phyloP scores from a whole-genome alignment of 1,140 invertebrate genomes.

The Coelopa frigida region DNA sequence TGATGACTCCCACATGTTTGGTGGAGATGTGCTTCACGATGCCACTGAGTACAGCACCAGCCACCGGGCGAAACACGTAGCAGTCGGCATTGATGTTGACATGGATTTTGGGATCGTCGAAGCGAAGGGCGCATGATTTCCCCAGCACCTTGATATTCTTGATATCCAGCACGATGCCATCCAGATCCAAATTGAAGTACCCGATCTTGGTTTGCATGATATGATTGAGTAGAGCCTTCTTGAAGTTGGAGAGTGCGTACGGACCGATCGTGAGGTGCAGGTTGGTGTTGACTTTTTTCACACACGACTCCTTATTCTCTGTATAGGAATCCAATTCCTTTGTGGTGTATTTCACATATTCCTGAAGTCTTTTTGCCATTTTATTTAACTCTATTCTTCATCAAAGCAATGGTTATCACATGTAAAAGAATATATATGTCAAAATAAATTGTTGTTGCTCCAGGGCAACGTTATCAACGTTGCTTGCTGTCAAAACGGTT shows the following conservation, averaged over 20 bases:
- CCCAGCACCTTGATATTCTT: conserved; percentile 51
- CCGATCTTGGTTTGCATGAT: conserved; percentile 43
- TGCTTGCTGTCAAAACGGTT: too few species aligned
- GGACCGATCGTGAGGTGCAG: conserved; percentile 51
- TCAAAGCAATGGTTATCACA: too few species aligned
- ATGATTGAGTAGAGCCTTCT: conserved; percentile 42
- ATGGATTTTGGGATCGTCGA: conserved; percentile 50
- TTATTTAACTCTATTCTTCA: conserved; percentile 3
- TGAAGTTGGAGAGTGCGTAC: conserved; percentile 48
- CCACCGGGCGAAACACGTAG: conserved; percentile 52
- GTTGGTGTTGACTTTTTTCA: conserved; percentile 43
- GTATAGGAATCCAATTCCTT: conserved; percentile 34
- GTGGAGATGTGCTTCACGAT: conserved; percentile 31
- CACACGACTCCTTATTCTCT: conserved; percentile 47
- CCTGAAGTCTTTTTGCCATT: conserved; percentile 37
- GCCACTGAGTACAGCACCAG: conserved; percentile 46
- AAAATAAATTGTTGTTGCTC: too few species aligned
- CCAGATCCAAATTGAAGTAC: conserved; percentile 44
- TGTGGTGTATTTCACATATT: conserved; percentile 36
- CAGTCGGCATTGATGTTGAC: conserved; percentile 51
- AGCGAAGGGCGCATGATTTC: conserved; percentile 39
- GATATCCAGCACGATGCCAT: conserved; percentile 53
- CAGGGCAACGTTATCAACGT: too few species aligned
- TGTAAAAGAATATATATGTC: too few species aligned
- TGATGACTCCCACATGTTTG: conserved; percentile 32